Conservation (phyloP, 2,113 vertebrate species). For the Heloderma charlesbogerti region DNA sequence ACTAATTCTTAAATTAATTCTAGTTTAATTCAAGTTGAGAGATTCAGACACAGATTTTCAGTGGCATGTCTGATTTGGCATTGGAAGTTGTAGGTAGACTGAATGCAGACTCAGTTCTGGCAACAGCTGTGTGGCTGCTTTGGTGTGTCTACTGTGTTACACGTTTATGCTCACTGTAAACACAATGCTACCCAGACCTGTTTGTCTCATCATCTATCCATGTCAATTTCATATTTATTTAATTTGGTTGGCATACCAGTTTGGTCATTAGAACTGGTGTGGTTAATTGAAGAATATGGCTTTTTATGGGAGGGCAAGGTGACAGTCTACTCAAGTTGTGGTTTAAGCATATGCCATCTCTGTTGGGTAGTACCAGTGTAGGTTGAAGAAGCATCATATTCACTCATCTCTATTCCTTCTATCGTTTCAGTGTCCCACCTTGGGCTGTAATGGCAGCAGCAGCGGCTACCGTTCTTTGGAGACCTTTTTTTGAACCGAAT, state of each 20-base stretch:
- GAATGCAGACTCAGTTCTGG: not conserved
- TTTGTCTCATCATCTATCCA: not conserved
- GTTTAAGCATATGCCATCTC: too few species aligned
- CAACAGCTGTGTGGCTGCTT: too few species aligned
- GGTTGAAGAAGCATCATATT: too few species aligned
- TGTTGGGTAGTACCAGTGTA: too few species aligned
- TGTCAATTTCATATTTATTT: not conserved
- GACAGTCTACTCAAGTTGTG: not conserved
- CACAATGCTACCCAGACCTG: not conserved
- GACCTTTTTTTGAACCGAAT: not conserved
- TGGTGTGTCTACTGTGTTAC: too few species aligned
- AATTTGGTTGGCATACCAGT: not conserved
- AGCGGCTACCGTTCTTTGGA: not conserved
- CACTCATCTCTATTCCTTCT: not conserved
- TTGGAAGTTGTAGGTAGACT: not conserved
- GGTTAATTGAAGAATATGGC: not conserved
- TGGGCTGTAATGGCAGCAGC: not conserved
- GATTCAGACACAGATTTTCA: not conserved
- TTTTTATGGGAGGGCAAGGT: not conserved
- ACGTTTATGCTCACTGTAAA: too few species aligned
- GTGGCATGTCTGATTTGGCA: not conserved
- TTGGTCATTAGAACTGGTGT: not conserved
- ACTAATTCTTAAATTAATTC: not conserved
- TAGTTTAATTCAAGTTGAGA: not conserved
- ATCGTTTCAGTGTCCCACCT: not conserved